phyloP scores from a whole-genome alignment of 2,113 vertebrate genomes.

The Aldabrachelys gigantea region DNA sequence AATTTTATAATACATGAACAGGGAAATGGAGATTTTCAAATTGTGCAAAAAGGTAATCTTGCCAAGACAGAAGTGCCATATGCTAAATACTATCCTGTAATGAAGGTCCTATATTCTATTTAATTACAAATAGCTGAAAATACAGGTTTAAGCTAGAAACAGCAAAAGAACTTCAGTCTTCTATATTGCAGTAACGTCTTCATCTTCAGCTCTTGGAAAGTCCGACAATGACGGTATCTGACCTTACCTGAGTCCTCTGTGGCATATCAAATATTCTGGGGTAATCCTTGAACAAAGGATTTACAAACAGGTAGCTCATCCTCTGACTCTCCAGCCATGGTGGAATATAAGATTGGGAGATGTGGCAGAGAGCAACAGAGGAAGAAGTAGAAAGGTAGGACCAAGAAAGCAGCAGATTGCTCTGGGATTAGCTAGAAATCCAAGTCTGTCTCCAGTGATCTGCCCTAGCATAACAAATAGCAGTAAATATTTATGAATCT shows the following conservation, averaged over 20 bases:
- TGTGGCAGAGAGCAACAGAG: neutral
- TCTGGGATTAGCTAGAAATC: constrained; percentile 4
- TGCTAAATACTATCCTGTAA: neutral
- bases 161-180: constrained; percentile 22
- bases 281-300: neutral
- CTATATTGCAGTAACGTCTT: neutral
- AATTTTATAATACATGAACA: neutral
- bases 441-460: neutral
- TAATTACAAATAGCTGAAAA: constrained; percentile 13
- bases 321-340: neutral
- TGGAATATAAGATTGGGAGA: neutral
- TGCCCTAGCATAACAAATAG: neutral
- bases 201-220: constrained; percentile 47
- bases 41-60: constrained; percentile 28
- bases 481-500: neutral
- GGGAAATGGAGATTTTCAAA: constrained; percentile 29
- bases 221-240: neutral
- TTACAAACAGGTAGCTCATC: neutral
- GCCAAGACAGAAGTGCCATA: neutral
- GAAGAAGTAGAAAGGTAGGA: neutral
- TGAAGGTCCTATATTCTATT: constrained; percentile 26
- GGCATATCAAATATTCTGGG: constrained; percentile 30
- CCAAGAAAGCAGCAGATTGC: neutral
- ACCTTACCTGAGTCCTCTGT: constrained; percentile 54
- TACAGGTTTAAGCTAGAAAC: constrained; percentile 9